Evolutionary conservation across 2,888 invertebrate species (phyloP).

Genomic region (Agrotis exclamationis): DNA sequence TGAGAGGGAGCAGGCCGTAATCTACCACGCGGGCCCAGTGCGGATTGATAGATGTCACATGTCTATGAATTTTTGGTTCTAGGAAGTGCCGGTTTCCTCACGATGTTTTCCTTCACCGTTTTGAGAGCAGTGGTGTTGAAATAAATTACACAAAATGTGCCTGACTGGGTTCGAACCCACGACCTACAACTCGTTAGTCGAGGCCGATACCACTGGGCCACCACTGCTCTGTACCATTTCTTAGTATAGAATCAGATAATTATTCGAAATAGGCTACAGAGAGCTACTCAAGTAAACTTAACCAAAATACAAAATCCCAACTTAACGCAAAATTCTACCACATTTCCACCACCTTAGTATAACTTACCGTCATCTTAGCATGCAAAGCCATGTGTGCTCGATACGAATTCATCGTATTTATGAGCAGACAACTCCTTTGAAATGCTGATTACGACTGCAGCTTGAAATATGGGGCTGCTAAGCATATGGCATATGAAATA

Average conservation of each 20-base stretch:
- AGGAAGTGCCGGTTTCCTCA: too few species aligned
- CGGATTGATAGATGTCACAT: too few species aligned
- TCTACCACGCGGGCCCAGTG: too few species aligned
- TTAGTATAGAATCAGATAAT: neutral
- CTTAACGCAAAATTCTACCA: slow-evolving; percentile 49
- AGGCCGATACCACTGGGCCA: too few species aligned
- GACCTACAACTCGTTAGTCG: too few species aligned
- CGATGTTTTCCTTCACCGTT: too few species aligned
- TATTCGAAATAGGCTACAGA: neutral
- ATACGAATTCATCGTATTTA: slow-evolving; percentile 82
- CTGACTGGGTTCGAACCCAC: too few species aligned
- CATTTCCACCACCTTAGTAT: slow-evolving; percentile 72
- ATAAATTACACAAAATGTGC: too few species aligned
- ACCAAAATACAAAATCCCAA: neutral
- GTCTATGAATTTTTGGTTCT: too few species aligned
- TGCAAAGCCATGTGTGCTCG: slow-evolving; percentile 72
- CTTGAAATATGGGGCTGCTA: slow-evolving; percentile 67
- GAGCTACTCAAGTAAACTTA: neutral
- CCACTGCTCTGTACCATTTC: too few species aligned
- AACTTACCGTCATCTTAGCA: slow-evolving; percentile 71
- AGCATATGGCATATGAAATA: slow-evolving; percentile 66
- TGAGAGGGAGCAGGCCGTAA: too few species aligned
- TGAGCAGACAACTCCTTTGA: slow-evolving; percentile 77
- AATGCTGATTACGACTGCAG: slow-evolving; percentile 72
- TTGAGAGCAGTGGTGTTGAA: too few species aligned